phyloP scores from a whole-genome alignment of 2,113 vertebrate genomes.

The Pionites leucogaster region DNA sequence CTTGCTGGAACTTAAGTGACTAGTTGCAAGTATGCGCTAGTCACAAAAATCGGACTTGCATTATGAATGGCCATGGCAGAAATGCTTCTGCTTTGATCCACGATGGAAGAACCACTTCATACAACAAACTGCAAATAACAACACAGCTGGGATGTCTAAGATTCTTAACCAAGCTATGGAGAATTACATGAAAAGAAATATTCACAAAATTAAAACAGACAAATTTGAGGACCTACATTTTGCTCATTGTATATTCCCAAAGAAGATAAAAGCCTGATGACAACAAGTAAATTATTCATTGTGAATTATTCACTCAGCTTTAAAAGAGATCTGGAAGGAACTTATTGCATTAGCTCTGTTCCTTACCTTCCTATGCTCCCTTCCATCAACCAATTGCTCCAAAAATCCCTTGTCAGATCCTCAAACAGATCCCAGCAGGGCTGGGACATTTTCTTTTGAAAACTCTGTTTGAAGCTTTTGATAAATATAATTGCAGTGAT shows the following conservation, averaged over 20 bases:
- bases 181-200: background rate
- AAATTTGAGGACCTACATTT: background rate
- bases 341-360: background rate
- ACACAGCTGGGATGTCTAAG: background rate
- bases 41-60: background rate
- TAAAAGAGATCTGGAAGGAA: background rate
- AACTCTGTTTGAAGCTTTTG: background rate
- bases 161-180: background rate
- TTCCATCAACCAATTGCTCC: background rate
- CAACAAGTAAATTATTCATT: conserved; percentile 31
- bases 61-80: background rate
- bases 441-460: background rate
- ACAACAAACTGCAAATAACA: background rate
- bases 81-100: background rate
- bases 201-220: background rate
- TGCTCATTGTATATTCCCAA: background rate
- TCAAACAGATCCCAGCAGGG: background rate
- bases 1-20: background rate
- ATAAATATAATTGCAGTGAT: background rate
- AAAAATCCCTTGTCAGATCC: background rate
- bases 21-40: background rate
- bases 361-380: background rate
- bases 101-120: background rate
- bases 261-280: conserved; percentile 29
- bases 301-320: conserved; percentile 1